Evolutionary conservation across 1,140 invertebrate genomes (phyloP).

Genomic region (Ericerus pela): DNA sequence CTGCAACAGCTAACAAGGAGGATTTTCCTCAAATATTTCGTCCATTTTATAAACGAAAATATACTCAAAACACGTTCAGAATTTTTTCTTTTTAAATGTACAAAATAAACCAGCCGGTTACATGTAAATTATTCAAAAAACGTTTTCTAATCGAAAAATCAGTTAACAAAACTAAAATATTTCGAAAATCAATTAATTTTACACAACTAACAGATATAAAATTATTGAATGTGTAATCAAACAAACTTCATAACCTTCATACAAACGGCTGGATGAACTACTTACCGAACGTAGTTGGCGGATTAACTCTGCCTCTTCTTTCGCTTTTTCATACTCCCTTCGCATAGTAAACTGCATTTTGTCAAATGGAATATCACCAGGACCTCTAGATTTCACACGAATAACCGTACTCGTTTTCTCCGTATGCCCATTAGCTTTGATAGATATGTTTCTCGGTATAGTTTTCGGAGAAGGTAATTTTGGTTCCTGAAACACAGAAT

Average conservation of each 20-base stretch:
- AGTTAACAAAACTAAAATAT: too few species aligned
- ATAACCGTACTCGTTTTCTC: background rate
- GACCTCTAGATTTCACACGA: slow-evolving; percentile 21
- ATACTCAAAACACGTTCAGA: too few species aligned
- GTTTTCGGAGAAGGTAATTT: background rate
- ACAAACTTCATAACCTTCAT: background rate
- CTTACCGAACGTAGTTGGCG: slow-evolving; percentile 67
- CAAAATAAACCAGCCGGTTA: too few species aligned
- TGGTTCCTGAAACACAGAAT: background rate
- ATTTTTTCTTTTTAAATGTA: too few species aligned
- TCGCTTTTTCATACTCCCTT: slow-evolving; percentile 73
- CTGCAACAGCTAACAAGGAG: too few species aligned
- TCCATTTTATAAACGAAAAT: too few species aligned
- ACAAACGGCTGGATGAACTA: slow-evolving; percentile 15
- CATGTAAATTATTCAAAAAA: too few species aligned
- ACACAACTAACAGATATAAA: too few species aligned
- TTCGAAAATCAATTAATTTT: too few species aligned
- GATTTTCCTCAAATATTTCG: too few species aligned
- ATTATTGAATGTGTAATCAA: background rate
- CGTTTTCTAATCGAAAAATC: too few species aligned
- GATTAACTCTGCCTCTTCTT: slow-evolving; percentile 74
- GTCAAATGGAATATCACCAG: slow-evolving; percentile 43
- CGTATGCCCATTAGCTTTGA: background rate
- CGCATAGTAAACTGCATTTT: slow-evolving; percentile 84
- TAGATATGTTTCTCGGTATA: background rate